Base-by-base conservation (phyloP, 2,797 vertebrate genomes). In the Crenuchus spilurus region DNA sequence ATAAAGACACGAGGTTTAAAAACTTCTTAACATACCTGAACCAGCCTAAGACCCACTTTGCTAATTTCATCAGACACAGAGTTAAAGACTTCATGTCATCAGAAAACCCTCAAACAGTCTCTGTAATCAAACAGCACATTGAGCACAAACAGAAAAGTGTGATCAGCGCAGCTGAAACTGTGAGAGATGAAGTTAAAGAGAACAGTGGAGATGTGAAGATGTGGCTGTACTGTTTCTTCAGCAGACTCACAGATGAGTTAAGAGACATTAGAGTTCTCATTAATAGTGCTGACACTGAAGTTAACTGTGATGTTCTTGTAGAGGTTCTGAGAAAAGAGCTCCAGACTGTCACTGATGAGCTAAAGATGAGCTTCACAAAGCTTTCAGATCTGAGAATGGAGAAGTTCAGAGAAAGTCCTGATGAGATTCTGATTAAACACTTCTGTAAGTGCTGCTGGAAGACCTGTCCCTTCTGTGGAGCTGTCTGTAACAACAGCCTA, bases 171-270 rank as follows among this genome's bases (percentile, higher is more conserved):
- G 55, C 69, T 48, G 35, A 31, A 28, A 55, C 0, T 0, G 63
- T 69, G 24, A 62, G 44, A 10, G n/a, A 30, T 37, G 6, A 70
- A 44, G 77, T 75, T 20, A 54, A 6, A 1, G 0, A 1, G 0
- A 26, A 37, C 1, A 0, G 0, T 3, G 75, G 82, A 57, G 61
- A 83, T 18, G 20, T 16, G 6, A 54, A 81, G 1, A 75, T 76
- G 0, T 93, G 91, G 92, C 31, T 90, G 58, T 16, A 90, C 7
- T 18, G 58, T 0, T 91, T 94, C 67, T 90, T 86, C 14, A 49
- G 37, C 0, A 0, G 18, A 0, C 44, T 94, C 0, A 33, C n/a
- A 2, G 72, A 74, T 1, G 10, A 79, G 0, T 35, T 94, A 0
- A 77, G 1, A 65, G 84, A 93, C 22, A 86, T 70, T 44, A 18